A percentile compares a stretch with the other conserved stretches of the same genome.
These are phyloP conservation scores for Drosophila monieri DNA, from an alignment of 2,888 invertebrate genomes.

Conservation along the genomic window DNA sequence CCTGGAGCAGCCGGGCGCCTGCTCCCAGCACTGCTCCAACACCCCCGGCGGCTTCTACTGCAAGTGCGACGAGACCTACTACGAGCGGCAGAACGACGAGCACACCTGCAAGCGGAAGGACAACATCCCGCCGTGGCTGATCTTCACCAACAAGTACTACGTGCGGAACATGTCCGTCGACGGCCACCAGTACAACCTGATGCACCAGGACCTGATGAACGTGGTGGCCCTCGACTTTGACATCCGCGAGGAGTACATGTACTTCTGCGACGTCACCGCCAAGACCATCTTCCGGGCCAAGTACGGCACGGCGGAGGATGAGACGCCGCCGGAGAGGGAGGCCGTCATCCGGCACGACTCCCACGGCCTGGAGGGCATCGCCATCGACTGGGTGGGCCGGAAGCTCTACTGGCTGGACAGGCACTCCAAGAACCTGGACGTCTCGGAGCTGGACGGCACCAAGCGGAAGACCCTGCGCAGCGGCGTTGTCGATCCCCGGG, in stretches of 20 bases:
- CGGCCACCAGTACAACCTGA: slow-evolving; percentile 92
- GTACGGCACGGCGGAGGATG: slow-evolving; percentile 85
- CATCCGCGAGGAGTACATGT: slow-evolving; percentile 91
- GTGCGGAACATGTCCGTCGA: slow-evolving; percentile 97
- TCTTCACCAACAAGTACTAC: slow-evolving; percentile 99
- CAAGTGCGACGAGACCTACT: slow-evolving; percentile 96
- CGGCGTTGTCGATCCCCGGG: slow-evolving; percentile 96
- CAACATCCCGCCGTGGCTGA: slow-evolving; percentile 91
- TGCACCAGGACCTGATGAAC: slow-evolving; percentile 97
- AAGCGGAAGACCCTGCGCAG: slow-evolving; percentile 94
- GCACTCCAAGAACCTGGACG: slow-evolving; percentile 97
- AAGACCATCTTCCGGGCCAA: slow-evolving; percentile 95
- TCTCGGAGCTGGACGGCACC: slow-evolving; percentile 96
- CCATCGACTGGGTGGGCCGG: slow-evolving; percentile 97
- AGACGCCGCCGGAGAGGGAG: slow-evolving; percentile 88
- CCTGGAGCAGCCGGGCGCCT: slow-evolving; percentile 93
- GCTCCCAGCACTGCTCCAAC: slow-evolving; percentile 97
- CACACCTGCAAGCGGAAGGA: slow-evolving; percentile 96
- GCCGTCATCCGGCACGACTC: slow-evolving; percentile 96
- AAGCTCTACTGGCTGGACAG: slow-evolving; percentile 99
- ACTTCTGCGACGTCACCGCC: slow-evolving; percentile 98
- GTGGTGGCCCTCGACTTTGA: slow-evolving; percentile 98
- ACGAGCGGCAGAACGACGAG: slow-evolving; percentile 93
- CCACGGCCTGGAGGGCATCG: slow-evolving; percentile 98
- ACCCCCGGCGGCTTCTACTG: slow-evolving; percentile 97